Base-by-base conservation (phyloP, 2,888 invertebrate species). In the Drosophila picticornis region DNA sequence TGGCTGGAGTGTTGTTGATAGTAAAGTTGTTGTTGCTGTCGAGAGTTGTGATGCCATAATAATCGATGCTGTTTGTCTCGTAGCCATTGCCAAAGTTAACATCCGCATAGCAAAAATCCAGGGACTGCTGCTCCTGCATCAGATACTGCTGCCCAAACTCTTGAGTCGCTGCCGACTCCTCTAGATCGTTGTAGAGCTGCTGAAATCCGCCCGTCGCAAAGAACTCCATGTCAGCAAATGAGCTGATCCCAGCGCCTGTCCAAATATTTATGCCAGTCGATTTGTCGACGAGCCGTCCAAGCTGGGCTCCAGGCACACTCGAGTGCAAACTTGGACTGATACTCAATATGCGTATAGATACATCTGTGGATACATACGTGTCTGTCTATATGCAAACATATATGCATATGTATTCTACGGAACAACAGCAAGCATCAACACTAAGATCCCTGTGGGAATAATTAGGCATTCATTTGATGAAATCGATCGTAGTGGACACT, bases 181-280 rank as follows among this genome's bases (percentile, higher is more conserved):
- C 90, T 66, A 93, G 79, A 46, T 93, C 93, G 64, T 85, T 91
- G 80, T 92, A 93, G 56, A 93, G 87, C 80, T 93, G 92, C 73
- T 93, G 93, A 70, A 93, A 93, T 57, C 92, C 93, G 69, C 92
- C 93, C 60, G 93, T 91, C 38, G 93, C 92, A 84, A 93, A 91
- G 88, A 93, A 93, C 66, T 93, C 93, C 93, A 93, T 93, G 60
- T 9, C 55, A 48, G 52, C 72, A 80, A 88, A 83, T 85, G 86
- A 83, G 27, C 48, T 29, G 31, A 10, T 22, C 13, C 48, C 32
- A 27, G 58, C 40, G 55, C 51, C 67, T 77, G 87, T 87, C 84
- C 73, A 89, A 87, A 87, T 89, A 90, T 87, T 87, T 90, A 87
- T 88, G 74, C 36, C 34, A 65, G 6, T 29, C 59, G 53, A 38